Percentiles rank a stretch among this genome's conserved stretches.
These are phyloP conservation scores for Cladopsammia gracilis DNA, from an alignment of 64 coral and sea anemone genomes.

Conservation along the genomic window DNA sequence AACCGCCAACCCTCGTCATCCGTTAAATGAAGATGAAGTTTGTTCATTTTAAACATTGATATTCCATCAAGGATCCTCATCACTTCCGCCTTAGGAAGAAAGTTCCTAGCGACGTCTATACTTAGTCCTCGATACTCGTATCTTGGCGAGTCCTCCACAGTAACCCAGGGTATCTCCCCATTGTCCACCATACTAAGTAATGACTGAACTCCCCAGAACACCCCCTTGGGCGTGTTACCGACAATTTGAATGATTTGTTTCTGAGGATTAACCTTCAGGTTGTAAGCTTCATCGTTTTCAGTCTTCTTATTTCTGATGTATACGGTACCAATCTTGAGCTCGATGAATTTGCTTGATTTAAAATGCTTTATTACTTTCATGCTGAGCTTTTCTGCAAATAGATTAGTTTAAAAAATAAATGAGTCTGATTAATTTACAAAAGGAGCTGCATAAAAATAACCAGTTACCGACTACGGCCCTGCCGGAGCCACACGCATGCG, in stretches of 20 bases:
- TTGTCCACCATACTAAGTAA: slow-evolving; percentile 31
- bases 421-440: no score
- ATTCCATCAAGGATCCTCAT: slow-evolving; percentile 79
- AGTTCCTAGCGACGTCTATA: slow-evolving; percentile 88
- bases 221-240: slow-evolving; percentile 14
- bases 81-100: slow-evolving; percentile 73
- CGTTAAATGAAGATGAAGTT: slow-evolving; percentile 90
- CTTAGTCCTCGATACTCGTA: slow-evolving; percentile 88
- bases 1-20: slow-evolving; percentile 98
- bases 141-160: slow-evolving; percentile 78
- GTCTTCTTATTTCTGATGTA: neutral
- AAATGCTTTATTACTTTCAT: neutral
- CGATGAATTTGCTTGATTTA: slow-evolving; percentile 10
- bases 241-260: slow-evolving; percentile 27
- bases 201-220: slow-evolving; percentile 77
- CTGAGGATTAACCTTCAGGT: slow-evolving; percentile 29
- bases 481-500: no score
- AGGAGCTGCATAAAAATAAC: no score
- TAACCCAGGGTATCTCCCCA: slow-evolving; percentile 44
- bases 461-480: no score
- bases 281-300: slow-evolving; percentile 57
- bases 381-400: neutral
- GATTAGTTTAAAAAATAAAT: neutral
- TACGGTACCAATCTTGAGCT: slow-evolving; percentile 18
- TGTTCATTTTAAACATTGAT: slow-evolving; percentile 94